Evolutionary conservation across 2,113 vertebrate species (phyloP).

Genomic region (Arothron firmamentum): DNA sequence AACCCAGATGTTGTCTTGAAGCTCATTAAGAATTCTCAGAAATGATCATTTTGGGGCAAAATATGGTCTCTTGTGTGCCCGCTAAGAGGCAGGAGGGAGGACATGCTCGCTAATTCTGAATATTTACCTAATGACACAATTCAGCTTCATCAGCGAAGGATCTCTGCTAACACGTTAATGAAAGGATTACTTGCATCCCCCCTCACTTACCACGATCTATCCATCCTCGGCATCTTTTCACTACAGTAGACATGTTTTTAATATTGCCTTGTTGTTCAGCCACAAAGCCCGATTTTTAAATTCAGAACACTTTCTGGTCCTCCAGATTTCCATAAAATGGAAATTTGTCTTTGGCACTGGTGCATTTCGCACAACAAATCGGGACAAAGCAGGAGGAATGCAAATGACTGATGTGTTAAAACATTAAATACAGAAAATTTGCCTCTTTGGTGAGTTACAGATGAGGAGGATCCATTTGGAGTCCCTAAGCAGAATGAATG

Average conservation of each 20-base stretch:
- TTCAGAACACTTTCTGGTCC: slow-evolving; percentile 13
- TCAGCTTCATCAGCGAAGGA: too few relatives aligned
- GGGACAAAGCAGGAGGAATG: slow-evolving; percentile 1
- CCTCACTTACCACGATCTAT: too few relatives aligned
- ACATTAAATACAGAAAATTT: not conserved
- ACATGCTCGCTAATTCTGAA: too few relatives aligned
- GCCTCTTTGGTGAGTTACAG: not conserved
- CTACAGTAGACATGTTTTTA: slow-evolving; percentile 8
- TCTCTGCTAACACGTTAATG: too few relatives aligned
- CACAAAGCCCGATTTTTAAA: slow-evolving; percentile 6
- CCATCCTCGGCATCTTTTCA: too few relatives aligned
- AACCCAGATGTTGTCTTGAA: too few relatives aligned
- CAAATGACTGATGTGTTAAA: slow-evolving; percentile 13
- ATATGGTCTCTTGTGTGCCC: too few relatives aligned
- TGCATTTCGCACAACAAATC: slow-evolving; percentile 1
- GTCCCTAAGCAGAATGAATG: not conserved
- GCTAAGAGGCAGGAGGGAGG: too few relatives aligned
- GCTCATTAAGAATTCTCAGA: too few relatives aligned
- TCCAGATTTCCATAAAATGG: slow-evolving; percentile 26
- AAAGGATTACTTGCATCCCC: too few relatives aligned
- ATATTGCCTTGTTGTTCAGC: slow-evolving; percentile 17
- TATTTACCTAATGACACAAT: too few relatives aligned
- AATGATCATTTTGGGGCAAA: too few relatives aligned
- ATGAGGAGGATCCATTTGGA: not conserved
- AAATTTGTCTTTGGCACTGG: not conserved